Evolutionary conservation across 1,140 invertebrate species (phyloP).

Genomic region (Argopecten irradians): DNA sequence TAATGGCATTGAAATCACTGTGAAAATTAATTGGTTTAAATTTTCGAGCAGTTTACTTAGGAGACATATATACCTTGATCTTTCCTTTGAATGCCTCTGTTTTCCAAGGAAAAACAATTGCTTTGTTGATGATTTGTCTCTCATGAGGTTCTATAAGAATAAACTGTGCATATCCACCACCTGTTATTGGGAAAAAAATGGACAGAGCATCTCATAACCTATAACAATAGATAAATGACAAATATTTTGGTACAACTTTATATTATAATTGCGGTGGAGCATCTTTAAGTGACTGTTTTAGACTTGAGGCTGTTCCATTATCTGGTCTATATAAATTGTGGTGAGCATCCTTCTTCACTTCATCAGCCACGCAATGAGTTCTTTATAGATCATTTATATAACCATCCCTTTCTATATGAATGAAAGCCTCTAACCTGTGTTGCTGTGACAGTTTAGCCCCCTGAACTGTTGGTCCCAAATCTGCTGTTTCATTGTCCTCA

Average conservation of each 20-base stretch:
- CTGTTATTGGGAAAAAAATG: conserved; percentile 25
- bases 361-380: too few relatives aligned
- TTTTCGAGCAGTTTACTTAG: not conserved
- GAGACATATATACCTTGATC: conserved; percentile 49
- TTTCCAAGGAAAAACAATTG: conserved; percentile 61
- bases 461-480: conserved; percentile 64
- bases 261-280: too few relatives aligned
- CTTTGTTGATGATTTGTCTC: conserved; percentile 37
- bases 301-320: too few relatives aligned
- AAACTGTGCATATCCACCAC: conserved; percentile 50
- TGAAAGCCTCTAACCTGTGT: not conserved
- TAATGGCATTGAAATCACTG: not conserved
- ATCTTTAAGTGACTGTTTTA: too few relatives aligned
- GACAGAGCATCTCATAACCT: too few relatives aligned
- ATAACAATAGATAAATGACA: too few relatives aligned
- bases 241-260: too few relatives aligned
- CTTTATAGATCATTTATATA: too few relatives aligned
- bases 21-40: not conserved
- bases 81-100: conserved; percentile 64
- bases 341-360: too few relatives aligned
- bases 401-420: not conserved
- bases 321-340: too few relatives aligned
- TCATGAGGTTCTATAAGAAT: conserved; percentile 48
- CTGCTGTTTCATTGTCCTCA: conserved; percentile 53
- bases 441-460: conserved; percentile 51